A percentile compares a stretch with the other conserved stretches of the same genome.
Conservation (phyloP, 1,140 invertebrate species). For the Vanessa atalanta region DNA sequence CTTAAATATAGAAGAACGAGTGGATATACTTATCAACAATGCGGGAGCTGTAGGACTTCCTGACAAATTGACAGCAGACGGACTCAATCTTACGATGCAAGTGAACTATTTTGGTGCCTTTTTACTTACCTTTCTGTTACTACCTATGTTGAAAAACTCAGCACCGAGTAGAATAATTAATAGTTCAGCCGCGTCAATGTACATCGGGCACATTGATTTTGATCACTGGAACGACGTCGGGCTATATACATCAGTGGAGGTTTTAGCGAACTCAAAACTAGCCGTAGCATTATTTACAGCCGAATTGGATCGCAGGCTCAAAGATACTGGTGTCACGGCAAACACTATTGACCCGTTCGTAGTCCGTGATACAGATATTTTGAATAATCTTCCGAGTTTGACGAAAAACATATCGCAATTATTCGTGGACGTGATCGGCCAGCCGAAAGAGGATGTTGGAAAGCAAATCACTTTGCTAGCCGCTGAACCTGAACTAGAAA, state of each 20-base stretch:
- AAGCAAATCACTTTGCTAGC: conserved; percentile 60
- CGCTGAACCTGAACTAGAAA: conserved; percentile 53
- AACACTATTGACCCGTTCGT: conserved; percentile 84
- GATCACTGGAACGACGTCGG: conserved; percentile 81
- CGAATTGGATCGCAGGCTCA: conserved; percentile 82
- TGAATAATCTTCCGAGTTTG: conserved; percentile 50
- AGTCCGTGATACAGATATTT: conserved; percentile 70
- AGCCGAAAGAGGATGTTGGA: conserved; percentile 62
- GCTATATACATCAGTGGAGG: conserved; percentile 78
- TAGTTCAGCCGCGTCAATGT: conserved; percentile 85
- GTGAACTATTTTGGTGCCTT: conserved; percentile 87
- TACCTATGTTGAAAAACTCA: conserved; percentile 82
- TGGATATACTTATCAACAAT: conserved; percentile 88
- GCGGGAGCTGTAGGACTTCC: conserved; percentile 83
- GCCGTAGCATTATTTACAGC: conserved; percentile 85
- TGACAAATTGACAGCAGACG: conserved; percentile 81
- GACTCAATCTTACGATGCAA: conserved; percentile 85
- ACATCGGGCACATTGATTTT: conserved; percentile 82
- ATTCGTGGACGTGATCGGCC: conserved; percentile 62
- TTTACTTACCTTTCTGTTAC: conserved; percentile 85
- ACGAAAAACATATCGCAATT: conserved; percentile 50
- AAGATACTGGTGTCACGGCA: conserved; percentile 81
- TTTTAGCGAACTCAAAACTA: conserved; percentile 83
- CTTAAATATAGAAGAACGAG: conserved; percentile 73
- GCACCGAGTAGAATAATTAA: conserved; percentile 85